Evolutionary conservation across 2,888 invertebrate species (phyloP), one percentile per base, ranked within the genome.

Genomic region (Cacoxenus indagator): DNA sequence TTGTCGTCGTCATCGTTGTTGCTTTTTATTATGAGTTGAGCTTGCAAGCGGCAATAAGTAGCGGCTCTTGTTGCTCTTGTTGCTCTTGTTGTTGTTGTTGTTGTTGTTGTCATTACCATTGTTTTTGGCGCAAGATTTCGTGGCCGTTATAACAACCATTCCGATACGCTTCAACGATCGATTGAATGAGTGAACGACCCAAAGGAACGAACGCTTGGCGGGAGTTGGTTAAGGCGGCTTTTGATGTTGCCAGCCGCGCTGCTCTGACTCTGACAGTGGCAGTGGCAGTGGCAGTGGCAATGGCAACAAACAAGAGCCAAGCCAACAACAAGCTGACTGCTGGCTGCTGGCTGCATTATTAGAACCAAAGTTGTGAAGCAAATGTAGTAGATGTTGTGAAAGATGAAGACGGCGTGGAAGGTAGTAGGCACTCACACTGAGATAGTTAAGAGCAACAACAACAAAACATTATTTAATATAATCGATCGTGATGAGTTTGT

Each of bases 401-500:
- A 55, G 14, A 55, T 55, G 6, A 48, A 48, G 48, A 14, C 14
- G 14, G 9, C 24, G 24, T 19, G 19, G 14, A 24, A 24, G 11
- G 27, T 6, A 55, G 27, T n/a, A 55, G 19, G 61, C 61, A 43
- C 8, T 14, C 37, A 4, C 2, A 14, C 37, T 11, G 14, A 8
- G 9, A 43, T 2, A 19, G 31, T 8, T 19, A 46, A 62, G 31
- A 65, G n/a, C 54, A 51, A 22, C 31, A 65, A 22, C 48, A 48
- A 17, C 48, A 17, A 51, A 67, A 70, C 70, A 72, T 72, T 73
- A 75, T 75, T 75, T 75, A 75, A 72, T 74, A 74, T 72, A 75
- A 76, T 76, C 75, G 75, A 75, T 75, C 72, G 74, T 76, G 75
- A 75, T 75, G 75, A 75, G 74, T 69, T 74, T 75, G 75, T 75